These are phyloP conservation scores for Ypsolopha sequella DNA, from an alignment of 2,888 invertebrate genomes.

Conservation along the genomic window DNA sequence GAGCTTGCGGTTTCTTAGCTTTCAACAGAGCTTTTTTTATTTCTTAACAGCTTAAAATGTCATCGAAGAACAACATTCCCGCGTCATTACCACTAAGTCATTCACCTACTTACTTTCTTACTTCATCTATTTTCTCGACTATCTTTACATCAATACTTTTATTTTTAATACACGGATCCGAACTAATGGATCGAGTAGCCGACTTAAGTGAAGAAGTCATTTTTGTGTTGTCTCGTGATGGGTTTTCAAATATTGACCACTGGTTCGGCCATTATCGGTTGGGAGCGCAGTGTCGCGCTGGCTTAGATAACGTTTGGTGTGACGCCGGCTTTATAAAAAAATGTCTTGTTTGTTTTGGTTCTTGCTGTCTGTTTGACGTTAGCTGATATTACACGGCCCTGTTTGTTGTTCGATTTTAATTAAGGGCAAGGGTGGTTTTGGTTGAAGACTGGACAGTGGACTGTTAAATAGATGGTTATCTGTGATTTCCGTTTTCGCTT, in stretches of 20 bases:
- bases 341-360: conserved; percentile 32
- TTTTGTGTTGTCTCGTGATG: conserved; percentile 51
- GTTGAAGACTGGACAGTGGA: background rate
- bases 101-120: background rate
- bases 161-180: conserved; percentile 36
- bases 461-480: too few species aligned
- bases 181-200: conserved; percentile 6
- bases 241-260: conserved; percentile 63
- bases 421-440: background rate
- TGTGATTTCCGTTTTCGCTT: too few species aligned
- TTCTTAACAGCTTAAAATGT: too few species aligned
- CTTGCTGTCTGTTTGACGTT: conserved; percentile 41
- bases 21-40: too few species aligned
- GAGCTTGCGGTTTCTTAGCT: too few species aligned
- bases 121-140: background rate
- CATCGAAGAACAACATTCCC: too few species aligned
- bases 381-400: conserved; percentile 23
- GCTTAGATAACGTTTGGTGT: conserved; percentile 41
- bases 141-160: conserved; percentile 25
- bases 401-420: conserved; percentile 1
- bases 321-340: conserved; percentile 39
- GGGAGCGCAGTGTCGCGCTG: conserved; percentile 39
- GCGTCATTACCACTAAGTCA: too few species aligned
- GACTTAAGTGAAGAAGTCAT: conserved; percentile 56
- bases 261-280: conserved; percentile 50